Evolutionary conservation across 2,888 invertebrate genomes (phyloP), one percentile per base, ranked within the genome.

Genomic region (Galeruca laticollis): DNA sequence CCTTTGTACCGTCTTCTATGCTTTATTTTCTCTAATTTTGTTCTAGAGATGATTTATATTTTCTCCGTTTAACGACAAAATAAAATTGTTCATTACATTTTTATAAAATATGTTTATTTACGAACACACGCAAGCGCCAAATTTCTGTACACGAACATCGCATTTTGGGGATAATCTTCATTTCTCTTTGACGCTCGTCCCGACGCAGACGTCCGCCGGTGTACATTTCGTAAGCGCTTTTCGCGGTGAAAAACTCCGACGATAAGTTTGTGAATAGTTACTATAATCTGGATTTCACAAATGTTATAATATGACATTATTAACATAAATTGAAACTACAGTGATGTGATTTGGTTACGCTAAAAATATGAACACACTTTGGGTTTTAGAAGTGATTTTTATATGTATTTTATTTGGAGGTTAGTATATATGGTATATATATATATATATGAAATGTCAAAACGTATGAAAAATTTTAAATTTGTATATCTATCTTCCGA

Each of bases 201-300:
- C 63, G 73, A 67, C 69, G 69, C 67, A 64, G 62, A 73, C 71
- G 52, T 70, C 66, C 71, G 70, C 57, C 40, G 60, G 49, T 65
- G 31, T 54, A 4, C 59, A 20, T 37, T 59, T 52, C 64, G 64
- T 60, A 51, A 40, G 62, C 57, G 37, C 26, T 33, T 40, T 49
- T 63, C 62, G 57, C 61, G 62, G 35, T 37, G 54, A 26, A 26
- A 54, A 52, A 18, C 15, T 35, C 4, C 35, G 47, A 43, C 61
- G 60, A 49, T 13, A 52, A 51, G 37, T 21, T 51, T 43, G 15
- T 49, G 47, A 47, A 49, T 60, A 15, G 20, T 5, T 1, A 15
- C 13, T n/a, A 20, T 18, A 15, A 3, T n/a, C 20, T 40, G n/a
- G n/a, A 10, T 40, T 40, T 1, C 5, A n/a, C 1, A 40, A 40